Evolutionary conservation across 2,888 invertebrate species (phyloP).

Genomic region (Ectropis crepuscularia): DNA sequence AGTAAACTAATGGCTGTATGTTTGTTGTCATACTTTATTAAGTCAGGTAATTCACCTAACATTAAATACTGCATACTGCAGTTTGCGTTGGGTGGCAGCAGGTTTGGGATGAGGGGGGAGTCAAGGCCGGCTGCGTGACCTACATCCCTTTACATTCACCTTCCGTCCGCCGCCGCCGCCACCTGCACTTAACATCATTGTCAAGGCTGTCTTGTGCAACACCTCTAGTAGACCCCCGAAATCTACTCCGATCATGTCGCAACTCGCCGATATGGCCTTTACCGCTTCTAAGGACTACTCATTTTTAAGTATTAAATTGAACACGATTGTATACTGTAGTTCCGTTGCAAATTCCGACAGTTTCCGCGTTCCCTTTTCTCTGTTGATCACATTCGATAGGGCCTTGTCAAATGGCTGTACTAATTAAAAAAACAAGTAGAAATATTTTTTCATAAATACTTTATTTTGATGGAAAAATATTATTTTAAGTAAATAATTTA

Average conservation of each 20-base stretch:
- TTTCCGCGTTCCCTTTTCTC: slow-evolving; percentile 45
- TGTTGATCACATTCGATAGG: slow-evolving; percentile 16
- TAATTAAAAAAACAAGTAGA: slow-evolving; percentile 12
- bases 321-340: slow-evolving; percentile 5
- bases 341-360: slow-evolving; percentile 21
- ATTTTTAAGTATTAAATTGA: slow-evolving; percentile 37
- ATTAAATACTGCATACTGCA: slow-evolving; percentile 38
- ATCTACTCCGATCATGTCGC: slow-evolving; percentile 65
- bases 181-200: slow-evolving; percentile 71
- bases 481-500: no score
- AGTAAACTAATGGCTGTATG: no score
- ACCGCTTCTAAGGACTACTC: slow-evolving; percentile 48
- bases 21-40: no score
- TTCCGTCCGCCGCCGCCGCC: slow-evolving; percentile 69
- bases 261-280: slow-evolving; percentile 60
- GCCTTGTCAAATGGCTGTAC: slow-evolving; percentile 13
- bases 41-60: no score
- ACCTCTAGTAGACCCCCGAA: slow-evolving; percentile 57
- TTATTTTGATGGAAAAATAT: no score
- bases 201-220: slow-evolving; percentile 81
- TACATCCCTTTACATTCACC: slow-evolving; percentile 81
- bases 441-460: no score
- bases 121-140: slow-evolving; percentile 78
- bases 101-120: slow-evolving; percentile 70
- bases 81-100: slow-evolving; percentile 50